Evolutionary conservation across 2,888 invertebrate species (phyloP).

Genomic region (Phymatocera aterrima): DNA sequence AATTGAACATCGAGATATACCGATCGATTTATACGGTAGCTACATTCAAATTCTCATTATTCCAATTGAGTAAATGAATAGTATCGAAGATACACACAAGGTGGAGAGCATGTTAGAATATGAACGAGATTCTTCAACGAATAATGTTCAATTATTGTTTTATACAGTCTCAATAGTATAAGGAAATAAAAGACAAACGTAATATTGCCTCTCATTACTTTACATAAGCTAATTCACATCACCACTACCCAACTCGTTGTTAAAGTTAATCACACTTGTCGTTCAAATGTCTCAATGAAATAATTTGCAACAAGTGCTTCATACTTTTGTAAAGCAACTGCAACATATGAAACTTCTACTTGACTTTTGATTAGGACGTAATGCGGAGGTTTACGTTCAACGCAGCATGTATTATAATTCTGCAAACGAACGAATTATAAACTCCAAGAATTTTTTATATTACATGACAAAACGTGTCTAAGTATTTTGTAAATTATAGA

Average conservation of each 20-base stretch:
- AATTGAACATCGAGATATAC: neutral
- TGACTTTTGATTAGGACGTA: neutral
- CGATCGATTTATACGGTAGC: neutral
- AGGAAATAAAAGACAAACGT: neutral
- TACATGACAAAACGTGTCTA: neutral
- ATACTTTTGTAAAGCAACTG: conserved; percentile 11
- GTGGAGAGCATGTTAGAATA: neutral
- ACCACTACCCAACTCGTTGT: conserved; percentile 22
- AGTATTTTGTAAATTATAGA: neutral
- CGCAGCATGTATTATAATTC: neutral
- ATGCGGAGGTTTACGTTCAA: neutral
- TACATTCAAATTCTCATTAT: neutral
- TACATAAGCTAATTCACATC: conserved; percentile 8
- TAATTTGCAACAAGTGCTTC: conserved; percentile 22
- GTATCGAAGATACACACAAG: neutral
- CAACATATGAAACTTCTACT: neutral
- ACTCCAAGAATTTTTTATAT: neutral
- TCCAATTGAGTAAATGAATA: neutral
- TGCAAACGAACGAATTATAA: neutral
- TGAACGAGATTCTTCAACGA: neutral
- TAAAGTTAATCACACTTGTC: conserved; percentile 31
- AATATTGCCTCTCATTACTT: conserved; percentile 12
- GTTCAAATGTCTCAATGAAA: conserved; percentile 23
- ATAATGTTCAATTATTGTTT: neutral
- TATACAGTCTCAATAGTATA: neutral